Conservation (phyloP, 2,888 invertebrate genomes). For the Trissonchulus sp. region DNA sequence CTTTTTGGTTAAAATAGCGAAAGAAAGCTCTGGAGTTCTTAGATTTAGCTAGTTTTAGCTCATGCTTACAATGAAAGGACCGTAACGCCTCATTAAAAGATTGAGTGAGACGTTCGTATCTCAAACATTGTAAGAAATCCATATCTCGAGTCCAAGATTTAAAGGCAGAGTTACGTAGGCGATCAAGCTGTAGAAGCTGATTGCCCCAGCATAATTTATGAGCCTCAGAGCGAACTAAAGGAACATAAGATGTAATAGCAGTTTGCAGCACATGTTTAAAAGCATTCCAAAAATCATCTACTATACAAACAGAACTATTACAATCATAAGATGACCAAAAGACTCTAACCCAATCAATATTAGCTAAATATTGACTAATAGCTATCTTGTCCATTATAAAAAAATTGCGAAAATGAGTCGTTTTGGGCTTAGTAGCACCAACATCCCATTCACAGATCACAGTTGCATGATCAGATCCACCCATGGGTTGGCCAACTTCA, state of each 20-base stretch:
- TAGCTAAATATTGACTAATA: too few relatives aligned
- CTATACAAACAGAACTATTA: background rate
- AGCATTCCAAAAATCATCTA: too few relatives aligned
- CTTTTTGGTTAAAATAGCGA: background rate
- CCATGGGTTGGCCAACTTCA: background rate
- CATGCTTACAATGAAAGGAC: background rate
- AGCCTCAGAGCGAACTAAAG: too few relatives aligned
- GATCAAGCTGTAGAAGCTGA: too few relatives aligned
- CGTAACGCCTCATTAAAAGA: background rate
- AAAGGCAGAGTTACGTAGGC: too few relatives aligned
- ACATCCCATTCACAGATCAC: background rate
- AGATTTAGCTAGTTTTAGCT: constrained; percentile 1
- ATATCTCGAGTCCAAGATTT: background rate
- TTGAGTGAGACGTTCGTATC: background rate
- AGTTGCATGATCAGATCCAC: constrained; percentile 3
- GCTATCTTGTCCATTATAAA: too few relatives aligned
- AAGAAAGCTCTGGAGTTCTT: background rate
- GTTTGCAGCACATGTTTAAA: too few relatives aligned
- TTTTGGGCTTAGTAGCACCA: too few relatives aligned
- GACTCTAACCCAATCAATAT: too few relatives aligned
- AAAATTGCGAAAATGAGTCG: too few relatives aligned
- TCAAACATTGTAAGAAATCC: background rate
- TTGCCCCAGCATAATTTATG: background rate
- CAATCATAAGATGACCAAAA: too few relatives aligned
- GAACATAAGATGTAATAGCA: too few relatives aligned